Evolutionary conservation across 30 jellyfish, hydroid and myxozoan species (phyloP), one percentile per base, ranked within the genome.

Genomic region (Cassiopea andromeda): DNA sequence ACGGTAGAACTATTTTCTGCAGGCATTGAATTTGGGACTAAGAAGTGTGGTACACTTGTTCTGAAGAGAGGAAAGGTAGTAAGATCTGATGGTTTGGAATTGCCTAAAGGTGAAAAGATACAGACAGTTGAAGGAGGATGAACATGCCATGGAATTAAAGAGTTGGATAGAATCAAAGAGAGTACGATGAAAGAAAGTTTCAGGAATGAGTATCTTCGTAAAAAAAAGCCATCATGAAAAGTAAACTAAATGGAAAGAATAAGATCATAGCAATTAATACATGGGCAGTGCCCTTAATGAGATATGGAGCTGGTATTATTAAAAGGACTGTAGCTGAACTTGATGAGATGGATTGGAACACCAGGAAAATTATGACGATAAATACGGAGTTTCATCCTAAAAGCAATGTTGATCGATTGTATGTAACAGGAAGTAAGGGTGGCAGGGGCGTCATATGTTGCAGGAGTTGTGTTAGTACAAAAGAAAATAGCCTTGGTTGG

Each of bases 61-160:
- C 16, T 83, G 86, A 73, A 82, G 72, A 66, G 73, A 64, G 85
- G 91, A 69, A 82, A 82, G 85, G 68, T 82, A 60, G 91, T 46
- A 16, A 45, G 18, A 69, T 69, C 85, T 19, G 76, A 58, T 83
- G 92, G 92, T 60, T 45, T 45, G 27, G 92, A 83, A 44, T 71
- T 70, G 64, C 92, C 92, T 46, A 48, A n/a, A 68, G 77, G 77
- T 60, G 92, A 67, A 71, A 58, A 50, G 57, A 57, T 83, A 12
- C 69, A 83, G 58, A 48, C 48, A 46, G 92, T 83, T 7, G 78
- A 83, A 17, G 76, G 69, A 69, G 70, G 66, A 14, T n/a, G n/a
- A n/a, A 84, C 69, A 71, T 84, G 70, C 69, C 85, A 69, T 69
- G 93, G 87, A 54, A 64, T 85, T 13, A 54, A 13, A 58, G 91